phyloP scores from a whole-genome alignment of 2,888 invertebrate species.

The Isoperla grammatica region DNA sequence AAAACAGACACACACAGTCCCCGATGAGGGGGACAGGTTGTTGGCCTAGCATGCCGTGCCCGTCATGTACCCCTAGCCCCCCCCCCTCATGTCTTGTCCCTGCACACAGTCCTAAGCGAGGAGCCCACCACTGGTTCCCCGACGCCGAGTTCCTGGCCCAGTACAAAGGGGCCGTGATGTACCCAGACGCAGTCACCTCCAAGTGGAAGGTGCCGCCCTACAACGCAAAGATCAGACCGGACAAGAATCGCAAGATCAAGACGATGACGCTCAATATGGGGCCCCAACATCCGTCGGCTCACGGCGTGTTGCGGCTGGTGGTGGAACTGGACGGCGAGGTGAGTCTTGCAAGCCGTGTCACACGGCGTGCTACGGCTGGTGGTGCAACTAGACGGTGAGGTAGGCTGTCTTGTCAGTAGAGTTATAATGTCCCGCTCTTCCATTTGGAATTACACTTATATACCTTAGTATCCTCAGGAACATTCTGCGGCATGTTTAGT shows the following conservation, averaged over 20 bases:
- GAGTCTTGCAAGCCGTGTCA: conserved; percentile 53
- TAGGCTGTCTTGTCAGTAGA: background rate
- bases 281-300: conserved; percentile 87
- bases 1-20: no score
- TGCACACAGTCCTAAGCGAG: conserved; percentile 46
- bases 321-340: conserved; percentile 77
- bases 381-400: conserved; percentile 77
- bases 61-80: conserved; percentile 9
- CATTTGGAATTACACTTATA: background rate
- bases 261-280: conserved; percentile 78
- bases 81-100: conserved; percentile 26
- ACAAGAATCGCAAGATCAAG: conserved; percentile 63
- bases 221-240: conserved; percentile 49
- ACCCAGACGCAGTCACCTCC: conserved; percentile 59
- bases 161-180: conserved; percentile 67
- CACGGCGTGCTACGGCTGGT: conserved; percentile 86
- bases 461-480: no score
- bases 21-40: no score
- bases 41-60: no score
- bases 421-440: conserved; percentile 9
- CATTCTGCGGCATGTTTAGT: no score
- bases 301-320: conserved; percentile 82
- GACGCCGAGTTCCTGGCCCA: conserved; percentile 66
- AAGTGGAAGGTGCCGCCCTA: conserved; percentile 60
- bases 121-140: conserved; percentile 69